Base-by-base conservation (phyloP, 2,113 vertebrate genomes). In the Aptenodytes forsteri region DNA sequence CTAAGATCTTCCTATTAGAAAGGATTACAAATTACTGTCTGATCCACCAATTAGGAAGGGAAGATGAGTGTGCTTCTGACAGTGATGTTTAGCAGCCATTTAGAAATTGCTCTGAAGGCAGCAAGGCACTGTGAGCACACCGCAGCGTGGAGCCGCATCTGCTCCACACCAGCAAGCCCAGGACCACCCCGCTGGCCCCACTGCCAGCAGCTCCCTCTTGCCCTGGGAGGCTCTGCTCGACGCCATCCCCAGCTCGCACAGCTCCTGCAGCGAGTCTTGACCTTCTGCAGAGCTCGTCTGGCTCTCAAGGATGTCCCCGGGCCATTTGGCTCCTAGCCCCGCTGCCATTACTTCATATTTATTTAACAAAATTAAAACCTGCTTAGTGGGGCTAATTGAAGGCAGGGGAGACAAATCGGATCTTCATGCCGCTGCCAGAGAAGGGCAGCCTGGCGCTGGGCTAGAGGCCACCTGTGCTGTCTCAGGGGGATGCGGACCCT, bases 1-100 rank as follows among this genome's bases (percentile, higher is more conserved):
- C 50, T 93, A 65, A 82, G 84, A 94, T 94, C 87, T 90, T 84
- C 58, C 90, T 69, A 2, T 95, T 96, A 64, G 55, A 91, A 95
- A 66, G 80, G 92, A 97, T 97, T 97, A 97, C 86, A 96, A 97
- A 97, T 97, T 93, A 90, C 94, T 94, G 93, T 97, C 97, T 96
- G 94, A 97, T 97, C 95, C 96, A 81, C 95, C 97, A 97, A 97
- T 97, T 97, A 97, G 94, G 93, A 94, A 16, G 9, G 46, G 85
- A 91, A 93, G 90, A 96, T 56, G 73, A 96, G 73, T 59, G 50
- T 67, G 87, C 71, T 90, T 95, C 95, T 95, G 93, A 95, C 94
- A 95, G 97, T 29, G 82, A 91, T 84, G 78, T 84, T 93, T 94
- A 98, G 94, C 93, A 97, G 95, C 95, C 96, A 93, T 93, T 97